A percentile compares a stretch with the other conserved stretches of the same genome.
These are phyloP conservation scores for Rattus rattus DNA, from an alignment of 2,113 vertebrate genomes.

Conservation along the genomic window DNA sequence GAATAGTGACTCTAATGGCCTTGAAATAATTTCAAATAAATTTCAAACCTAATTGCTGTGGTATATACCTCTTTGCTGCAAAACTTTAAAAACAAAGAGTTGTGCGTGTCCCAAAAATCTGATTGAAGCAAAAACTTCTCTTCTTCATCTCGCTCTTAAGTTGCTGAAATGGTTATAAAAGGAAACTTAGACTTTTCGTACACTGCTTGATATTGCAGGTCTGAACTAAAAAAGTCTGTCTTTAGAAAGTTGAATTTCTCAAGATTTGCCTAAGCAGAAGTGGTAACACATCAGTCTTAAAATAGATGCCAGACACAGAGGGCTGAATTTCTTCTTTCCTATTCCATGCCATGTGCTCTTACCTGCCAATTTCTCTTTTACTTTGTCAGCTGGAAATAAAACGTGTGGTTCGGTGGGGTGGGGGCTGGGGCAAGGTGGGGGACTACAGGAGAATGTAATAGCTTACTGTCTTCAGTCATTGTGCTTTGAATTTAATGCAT, in stretches of 20 bases:
- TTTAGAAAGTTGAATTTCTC: background rate
- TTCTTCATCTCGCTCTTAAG: background rate
- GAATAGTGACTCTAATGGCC: background rate
- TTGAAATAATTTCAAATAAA: background rate
- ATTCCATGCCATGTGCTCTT: conserved; percentile 52
- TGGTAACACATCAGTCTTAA: conserved; percentile 50
- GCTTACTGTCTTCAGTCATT: background rate
- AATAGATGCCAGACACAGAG: conserved; percentile 54
- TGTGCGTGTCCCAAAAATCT: background rate
- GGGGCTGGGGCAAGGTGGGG: background rate
- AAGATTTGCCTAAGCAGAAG: conserved; percentile 58
- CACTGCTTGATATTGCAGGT: background rate
- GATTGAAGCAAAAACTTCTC: background rate
- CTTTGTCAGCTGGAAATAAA: conserved; percentile 78
- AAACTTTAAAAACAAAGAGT: background rate
- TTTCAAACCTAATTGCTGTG: background rate
- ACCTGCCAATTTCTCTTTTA: conserved; percentile 64
- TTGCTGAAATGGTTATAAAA: background rate
- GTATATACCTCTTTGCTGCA: background rate
- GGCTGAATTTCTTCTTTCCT: conserved; percentile 68
- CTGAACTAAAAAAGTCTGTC: background rate
- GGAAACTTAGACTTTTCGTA: background rate
- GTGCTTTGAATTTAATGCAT: background rate
- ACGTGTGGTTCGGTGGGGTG: conserved; percentile 62
- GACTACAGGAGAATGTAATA: background rate